Base-by-base conservation (phyloP, 1,140 invertebrate species). In the Tribolium madens region DNA sequence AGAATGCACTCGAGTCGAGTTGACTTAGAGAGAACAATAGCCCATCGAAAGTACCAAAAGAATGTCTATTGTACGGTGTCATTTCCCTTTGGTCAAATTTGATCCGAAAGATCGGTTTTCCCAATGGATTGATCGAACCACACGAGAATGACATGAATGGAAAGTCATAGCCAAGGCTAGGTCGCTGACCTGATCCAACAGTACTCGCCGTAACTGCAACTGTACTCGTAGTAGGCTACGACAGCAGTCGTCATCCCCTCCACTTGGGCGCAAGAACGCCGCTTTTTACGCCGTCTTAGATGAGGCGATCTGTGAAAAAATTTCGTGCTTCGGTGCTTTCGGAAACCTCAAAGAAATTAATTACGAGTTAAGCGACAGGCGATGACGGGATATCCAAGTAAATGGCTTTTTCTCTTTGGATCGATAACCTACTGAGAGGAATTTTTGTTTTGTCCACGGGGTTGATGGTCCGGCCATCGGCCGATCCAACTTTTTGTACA, bases 141-240 rank as follows among this genome's bases (percentile, higher is more conserved):
- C 5, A 64, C 21, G 26, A 64, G 57, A 64, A 64, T 47, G 76
- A 73, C 47, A 80, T 82, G 80, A 81, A 82, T 80, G 79, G 83
- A 84, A 84, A 84, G 84, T 84, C 84, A 84, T 81, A 84, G 84
- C 83, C 83, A 84, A 84, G 84, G 84, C 82, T 84, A 80, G 84
- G 83, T 84, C 84, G 82, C 77, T 82, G 84, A 84, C 83, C 82
- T 80, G 77, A 81, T 83, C 76, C 82, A 84, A 84, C 84, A 82
- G 84, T 84, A 84, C 80, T 80, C 77, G 76, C 79, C 80, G 84
- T 84, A 84, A 83, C 77, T 77, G 80, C 80, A 83, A 83, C 83
- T 83, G 83, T 84, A 84, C 77, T 83, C 76, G 83, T 84, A 84
- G 83, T 82, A 83, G 69, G 48, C 42, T 68, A 70, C 50, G 33